Evolutionary conservation across 2,113 vertebrate species (phyloP).

Genomic region (Abramis brama): DNA sequence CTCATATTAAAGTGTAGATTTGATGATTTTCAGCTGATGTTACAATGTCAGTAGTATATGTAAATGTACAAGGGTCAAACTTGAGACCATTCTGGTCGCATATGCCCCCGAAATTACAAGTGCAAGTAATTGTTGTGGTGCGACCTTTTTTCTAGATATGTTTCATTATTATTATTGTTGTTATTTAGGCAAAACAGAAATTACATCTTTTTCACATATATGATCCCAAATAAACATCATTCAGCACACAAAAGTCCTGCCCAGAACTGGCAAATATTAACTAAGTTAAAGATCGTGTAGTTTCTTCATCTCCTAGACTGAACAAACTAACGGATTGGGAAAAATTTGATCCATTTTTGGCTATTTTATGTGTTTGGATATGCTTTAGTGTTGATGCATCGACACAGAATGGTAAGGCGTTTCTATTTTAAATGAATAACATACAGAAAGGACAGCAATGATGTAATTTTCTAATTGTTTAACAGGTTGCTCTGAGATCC

Average conservation of each 20-base stretch:
- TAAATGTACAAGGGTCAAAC: too few species aligned
- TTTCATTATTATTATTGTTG: background rate
- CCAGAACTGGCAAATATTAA: conserved; percentile 31
- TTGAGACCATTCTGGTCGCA: too few species aligned
- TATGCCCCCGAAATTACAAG: too few species aligned
- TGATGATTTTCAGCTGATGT: background rate
- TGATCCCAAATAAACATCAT: background rate
- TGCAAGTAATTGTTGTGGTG: too few species aligned
- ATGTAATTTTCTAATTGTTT: background rate
- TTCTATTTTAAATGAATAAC: background rate
- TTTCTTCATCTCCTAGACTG: background rate
- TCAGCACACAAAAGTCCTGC: background rate
- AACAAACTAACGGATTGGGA: background rate
- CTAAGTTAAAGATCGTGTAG: background rate
- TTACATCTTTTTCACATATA: background rate
- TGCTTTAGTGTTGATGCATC: conserved; percentile 31
- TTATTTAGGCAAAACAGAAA: background rate
- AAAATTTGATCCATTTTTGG: conserved; percentile 51
- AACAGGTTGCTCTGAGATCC: conserved; percentile 41
- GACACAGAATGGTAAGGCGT: too few species aligned
- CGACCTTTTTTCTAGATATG: too few species aligned
- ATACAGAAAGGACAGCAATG: background rate
- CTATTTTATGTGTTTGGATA: conserved; percentile 53
- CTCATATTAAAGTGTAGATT: background rate
- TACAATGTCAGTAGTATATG: too few species aligned